Evolutionary conservation across 2,797 vertebrate species (phyloP).

Genomic region (Aplochiton taeniatus): DNA sequence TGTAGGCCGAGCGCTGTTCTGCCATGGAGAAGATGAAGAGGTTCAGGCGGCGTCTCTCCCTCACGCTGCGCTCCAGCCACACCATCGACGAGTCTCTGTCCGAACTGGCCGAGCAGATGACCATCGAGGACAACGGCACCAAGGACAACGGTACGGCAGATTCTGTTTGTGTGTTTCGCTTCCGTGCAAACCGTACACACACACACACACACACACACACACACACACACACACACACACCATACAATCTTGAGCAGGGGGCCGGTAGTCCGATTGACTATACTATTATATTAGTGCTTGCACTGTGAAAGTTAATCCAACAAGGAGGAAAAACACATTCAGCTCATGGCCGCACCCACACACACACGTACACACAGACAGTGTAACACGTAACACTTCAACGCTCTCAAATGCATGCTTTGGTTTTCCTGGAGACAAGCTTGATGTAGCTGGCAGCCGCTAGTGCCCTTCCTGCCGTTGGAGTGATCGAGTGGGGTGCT

Average conservation of each 20-base stretch:
- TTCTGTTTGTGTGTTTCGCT: no score
- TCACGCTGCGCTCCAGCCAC: conserved; percentile 94
- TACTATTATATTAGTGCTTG: no score
- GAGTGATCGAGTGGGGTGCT: conserved; percentile 37
- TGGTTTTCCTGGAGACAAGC: conserved; percentile 2
- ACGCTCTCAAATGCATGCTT: not conserved
- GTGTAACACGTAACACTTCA: not conserved
- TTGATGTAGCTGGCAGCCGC: not conserved
- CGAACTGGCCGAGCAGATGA: conserved; percentile 98
- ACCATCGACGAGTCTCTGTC: conserved; percentile 96
- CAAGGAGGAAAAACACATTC: no score
- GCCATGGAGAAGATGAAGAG: conserved; percentile 93
- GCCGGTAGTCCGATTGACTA: no score
- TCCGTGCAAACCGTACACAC: conserved; percentile 1
- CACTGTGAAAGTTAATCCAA: no score
- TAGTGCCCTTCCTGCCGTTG: conserved; percentile 29
- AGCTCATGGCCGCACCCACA: conserved; percentile 2
- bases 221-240: conserved; percentile 8
- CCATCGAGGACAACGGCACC: conserved; percentile 94
- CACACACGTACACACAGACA: conserved; percentile 12
- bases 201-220: conserved; percentile 18
- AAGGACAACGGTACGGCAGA: conserved; percentile 87
- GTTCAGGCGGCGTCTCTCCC: conserved; percentile 94
- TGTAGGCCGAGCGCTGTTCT: conserved; percentile 37
- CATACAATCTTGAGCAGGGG: not conserved